Evolutionary conservation across 1,140 invertebrate genomes (phyloP), one percentile per base, ranked within the genome.

Genomic region (Lordiphosa stackelbergi): DNA sequence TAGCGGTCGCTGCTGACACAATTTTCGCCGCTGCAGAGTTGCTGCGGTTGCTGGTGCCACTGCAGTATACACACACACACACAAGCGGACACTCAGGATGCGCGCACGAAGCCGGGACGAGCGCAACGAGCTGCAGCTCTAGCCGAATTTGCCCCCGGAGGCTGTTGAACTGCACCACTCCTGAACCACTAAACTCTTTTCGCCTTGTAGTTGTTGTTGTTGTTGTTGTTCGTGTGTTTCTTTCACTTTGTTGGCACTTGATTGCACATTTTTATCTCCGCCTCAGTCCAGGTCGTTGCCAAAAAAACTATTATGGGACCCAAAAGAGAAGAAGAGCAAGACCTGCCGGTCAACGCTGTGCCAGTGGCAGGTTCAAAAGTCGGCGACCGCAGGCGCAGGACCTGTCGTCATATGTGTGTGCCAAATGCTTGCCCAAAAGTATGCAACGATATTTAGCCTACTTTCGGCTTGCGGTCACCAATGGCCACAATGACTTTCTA

Each of bases 381-480:
- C 75, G 77, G 71, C 75, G 75, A 81, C 75, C 75, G 78, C 65
- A 61, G 65, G 77, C 68, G 65, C 66, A 69, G 66, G 56, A 49
- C 65, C 52, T 36, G 37, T 47, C 38, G 37, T 47, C 52, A 13
- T 57, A 12, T 43, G 51, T 52, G 41, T 57, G 56, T 56, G 36
- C 51, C 38, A 36, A 36, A 38, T 53, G 40, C 41, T 71, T 43
- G 66, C 74, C 73, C 69, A 69, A 73, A 78, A 78, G 65, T 78
- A 79, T 78, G 73, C 72, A 65, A 72, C 48, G 71, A 69, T 81
- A 65, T 81, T 81, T 81, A 81, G 75, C 75, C 75, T 75, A 79
- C 71, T 79, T 79, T 75, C 24, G 58, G 58, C 61, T 69, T 69
- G 61, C n/a, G 34, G 24, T 55, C 41, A 12, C 38, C 28, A 31